phyloP scores from a whole-genome alignment of 2,797 vertebrate species.

The Enteromius thamalakanensis region DNA sequence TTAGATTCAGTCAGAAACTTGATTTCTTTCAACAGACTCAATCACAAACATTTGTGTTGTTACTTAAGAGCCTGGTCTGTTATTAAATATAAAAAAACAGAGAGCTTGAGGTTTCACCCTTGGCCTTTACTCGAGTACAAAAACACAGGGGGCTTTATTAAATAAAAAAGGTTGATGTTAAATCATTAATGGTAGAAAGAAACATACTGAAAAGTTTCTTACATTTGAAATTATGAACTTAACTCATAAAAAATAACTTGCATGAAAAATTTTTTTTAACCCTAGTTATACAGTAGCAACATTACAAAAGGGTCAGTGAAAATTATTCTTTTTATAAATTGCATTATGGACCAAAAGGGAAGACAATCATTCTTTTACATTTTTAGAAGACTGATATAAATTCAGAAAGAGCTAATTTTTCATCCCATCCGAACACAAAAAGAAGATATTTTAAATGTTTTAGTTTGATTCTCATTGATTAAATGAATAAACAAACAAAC shows the following conservation, averaged over 20 bases:
- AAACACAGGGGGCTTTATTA: neutral
- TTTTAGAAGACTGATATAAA: neutral
- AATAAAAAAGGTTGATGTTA: neutral
- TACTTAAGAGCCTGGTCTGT: neutral
- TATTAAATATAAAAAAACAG: neutral
- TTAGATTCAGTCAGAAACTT: neutral
- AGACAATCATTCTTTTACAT: neutral
- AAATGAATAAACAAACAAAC: neutral
- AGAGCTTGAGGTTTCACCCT: neutral
- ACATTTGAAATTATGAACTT: neutral
- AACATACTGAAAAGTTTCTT: neutral
- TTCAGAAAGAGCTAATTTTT: neutral
- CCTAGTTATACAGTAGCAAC: neutral
- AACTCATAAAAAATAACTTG: neutral
- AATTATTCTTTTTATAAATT: neutral
- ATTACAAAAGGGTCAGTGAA: neutral
- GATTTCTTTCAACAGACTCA: constrained; percentile 1
- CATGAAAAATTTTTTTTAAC: neutral
- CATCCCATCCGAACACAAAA: too few species aligned
- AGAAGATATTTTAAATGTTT: neutral
- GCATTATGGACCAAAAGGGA: neutral
- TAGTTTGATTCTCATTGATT: neutral
- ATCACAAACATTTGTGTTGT: neutral
- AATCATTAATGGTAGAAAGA: neutral
- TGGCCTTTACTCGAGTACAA: neutral